These are phyloP conservation scores for Drosophila tristis DNA, from an alignment of 1,140 invertebrate species.

Conservation along the genomic window DNA sequence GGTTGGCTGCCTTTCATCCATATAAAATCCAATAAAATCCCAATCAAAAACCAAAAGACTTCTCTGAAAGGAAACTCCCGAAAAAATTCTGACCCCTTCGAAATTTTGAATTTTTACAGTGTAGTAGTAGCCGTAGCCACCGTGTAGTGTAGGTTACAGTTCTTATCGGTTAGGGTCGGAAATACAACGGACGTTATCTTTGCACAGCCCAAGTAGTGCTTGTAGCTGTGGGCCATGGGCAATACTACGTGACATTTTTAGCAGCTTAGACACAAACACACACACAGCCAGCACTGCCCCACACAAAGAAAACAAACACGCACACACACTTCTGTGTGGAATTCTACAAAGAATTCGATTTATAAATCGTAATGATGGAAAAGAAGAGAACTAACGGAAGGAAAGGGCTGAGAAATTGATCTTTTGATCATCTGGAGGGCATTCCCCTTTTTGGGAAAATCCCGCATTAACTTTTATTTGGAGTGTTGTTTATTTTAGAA, in stretches of 20 bases:
- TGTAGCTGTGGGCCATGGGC: conserved; percentile 11
- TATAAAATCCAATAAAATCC: too few species aligned
- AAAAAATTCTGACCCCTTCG: too few species aligned
- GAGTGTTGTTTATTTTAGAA: too few species aligned
- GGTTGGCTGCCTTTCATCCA: too few species aligned
- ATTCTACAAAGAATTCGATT: too few species aligned
- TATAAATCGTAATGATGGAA: too few species aligned
- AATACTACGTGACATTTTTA: conserved; percentile 28
- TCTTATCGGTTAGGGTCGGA: conserved; percentile 49
- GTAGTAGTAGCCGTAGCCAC: conserved; percentile 2
- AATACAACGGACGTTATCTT: conserved; percentile 40
- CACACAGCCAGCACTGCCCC: neutral
- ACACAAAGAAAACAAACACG: neutral
- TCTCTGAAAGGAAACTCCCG: too few species aligned
- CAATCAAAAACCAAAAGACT: neutral
- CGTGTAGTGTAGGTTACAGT: conserved; percentile 20
- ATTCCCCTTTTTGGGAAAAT: too few species aligned
- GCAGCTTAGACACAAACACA: neutral
- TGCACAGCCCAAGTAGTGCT: conserved; percentile 3
- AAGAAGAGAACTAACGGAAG: too few species aligned
- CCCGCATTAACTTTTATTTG: too few species aligned
- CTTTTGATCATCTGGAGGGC: too few species aligned
- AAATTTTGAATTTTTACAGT: conserved; percentile 12
- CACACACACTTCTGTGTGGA: neutral
- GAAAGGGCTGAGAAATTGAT: too few species aligned